These are phyloP conservation scores for Eulemur mongoz DNA, from an alignment of 2,797 vertebrate genomes.

Conservation along the genomic window DNA sequence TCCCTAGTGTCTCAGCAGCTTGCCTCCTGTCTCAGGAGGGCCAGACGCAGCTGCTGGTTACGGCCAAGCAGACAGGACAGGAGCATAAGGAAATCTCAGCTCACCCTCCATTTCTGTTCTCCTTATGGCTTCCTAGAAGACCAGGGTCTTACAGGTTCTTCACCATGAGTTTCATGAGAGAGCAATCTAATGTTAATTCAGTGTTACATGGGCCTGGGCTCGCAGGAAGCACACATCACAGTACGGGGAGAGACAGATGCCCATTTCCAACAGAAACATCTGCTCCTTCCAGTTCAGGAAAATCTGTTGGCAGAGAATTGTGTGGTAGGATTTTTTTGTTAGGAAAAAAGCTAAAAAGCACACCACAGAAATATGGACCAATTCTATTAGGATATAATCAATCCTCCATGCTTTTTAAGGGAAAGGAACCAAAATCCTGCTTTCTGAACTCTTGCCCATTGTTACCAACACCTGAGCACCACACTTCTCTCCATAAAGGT, in stretches of 20 bases:
- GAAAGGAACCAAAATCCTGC: background rate
- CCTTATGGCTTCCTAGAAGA: background rate
- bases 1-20: background rate
- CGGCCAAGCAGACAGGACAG: background rate
- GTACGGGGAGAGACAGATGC: constrained; percentile 55
- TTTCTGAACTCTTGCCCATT: background rate
- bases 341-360: constrained; percentile 40
- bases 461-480: background rate
- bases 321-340: constrained; percentile 41
- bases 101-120: background rate
- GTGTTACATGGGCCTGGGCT: background rate
- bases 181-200: constrained; percentile 55
- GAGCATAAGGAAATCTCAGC: background rate
- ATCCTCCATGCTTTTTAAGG: background rate
- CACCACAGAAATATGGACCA: background rate
- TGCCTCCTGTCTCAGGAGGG: background rate
- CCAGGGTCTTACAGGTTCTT: background rate
- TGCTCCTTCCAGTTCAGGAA: constrained; percentile 71
- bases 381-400: background rate
- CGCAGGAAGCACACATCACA: constrained; percentile 34
- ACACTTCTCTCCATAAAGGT: background rate
- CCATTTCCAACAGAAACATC: constrained; percentile 57
- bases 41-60: background rate
- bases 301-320: constrained; percentile 56
- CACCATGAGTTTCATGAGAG: background rate